A percentile compares a stretch with the other conserved stretches of the same genome.
Conservation (phyloP, 2,888 invertebrate species). For the Exocentrus adspersus region DNA sequence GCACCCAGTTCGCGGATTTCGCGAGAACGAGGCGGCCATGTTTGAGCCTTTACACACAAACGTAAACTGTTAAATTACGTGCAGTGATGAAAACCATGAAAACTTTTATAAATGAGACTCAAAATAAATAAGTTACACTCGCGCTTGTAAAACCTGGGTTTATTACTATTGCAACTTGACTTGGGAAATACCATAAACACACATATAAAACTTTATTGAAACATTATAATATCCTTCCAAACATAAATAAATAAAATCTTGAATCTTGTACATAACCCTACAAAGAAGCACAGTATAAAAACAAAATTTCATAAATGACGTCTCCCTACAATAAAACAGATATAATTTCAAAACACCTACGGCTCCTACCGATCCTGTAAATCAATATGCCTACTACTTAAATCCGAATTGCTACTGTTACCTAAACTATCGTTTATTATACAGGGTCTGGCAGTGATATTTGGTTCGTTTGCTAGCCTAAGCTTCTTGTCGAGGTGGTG, state of each 20-base stretch:
- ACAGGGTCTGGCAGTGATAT: constrained; percentile 32
- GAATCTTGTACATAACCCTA: constrained; percentile 24
- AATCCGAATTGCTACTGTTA: constrained; percentile 16
- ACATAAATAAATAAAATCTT: constrained; percentile 32
- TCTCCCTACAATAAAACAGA: constrained; percentile 17
- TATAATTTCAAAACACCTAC: constrained; percentile 12
- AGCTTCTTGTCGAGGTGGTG: constrained; percentile 9
- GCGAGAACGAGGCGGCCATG: too few species aligned
- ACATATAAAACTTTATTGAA: constrained; percentile 34
- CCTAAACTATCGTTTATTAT: constrained; percentile 24
- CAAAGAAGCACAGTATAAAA: constrained; percentile 22
- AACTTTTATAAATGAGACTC: too few species aligned
- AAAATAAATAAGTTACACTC: too few species aligned
- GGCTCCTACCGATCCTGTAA: constrained; percentile 15
- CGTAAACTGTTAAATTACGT: too few species aligned
- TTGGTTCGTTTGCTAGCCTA: constrained; percentile 8
- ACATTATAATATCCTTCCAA: constrained; percentile 27
- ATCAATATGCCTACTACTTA: constrained; percentile 17
- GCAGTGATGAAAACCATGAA: background rate
- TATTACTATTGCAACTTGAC: constrained; percentile 1
- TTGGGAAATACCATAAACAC: background rate
- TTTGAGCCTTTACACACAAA: too few species aligned
- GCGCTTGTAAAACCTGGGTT: background rate
- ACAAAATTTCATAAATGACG: constrained; percentile 13
- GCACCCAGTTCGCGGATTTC: too few species aligned